Conservation (phyloP, 2,797 vertebrate genomes). For the Heliangelus exortis region DNA sequence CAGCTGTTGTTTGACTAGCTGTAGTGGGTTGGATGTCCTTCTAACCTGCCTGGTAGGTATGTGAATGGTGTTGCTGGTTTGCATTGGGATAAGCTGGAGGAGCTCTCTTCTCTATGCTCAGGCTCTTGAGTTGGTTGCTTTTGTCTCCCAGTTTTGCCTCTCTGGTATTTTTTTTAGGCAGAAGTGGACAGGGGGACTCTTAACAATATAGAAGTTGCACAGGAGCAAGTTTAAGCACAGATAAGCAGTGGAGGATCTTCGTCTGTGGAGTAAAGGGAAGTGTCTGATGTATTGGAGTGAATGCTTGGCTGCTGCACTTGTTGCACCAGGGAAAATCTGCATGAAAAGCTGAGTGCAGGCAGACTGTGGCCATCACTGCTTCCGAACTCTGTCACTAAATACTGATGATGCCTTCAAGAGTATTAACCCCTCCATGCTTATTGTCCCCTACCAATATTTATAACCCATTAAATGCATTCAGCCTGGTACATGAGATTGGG, state of each 20-base stretch:
- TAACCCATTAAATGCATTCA: background rate
- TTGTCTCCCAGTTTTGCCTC: background rate
- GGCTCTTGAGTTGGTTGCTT: background rate
- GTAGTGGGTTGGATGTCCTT: background rate
- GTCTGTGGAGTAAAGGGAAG: background rate
- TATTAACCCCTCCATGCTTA: background rate
- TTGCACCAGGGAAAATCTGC: background rate
- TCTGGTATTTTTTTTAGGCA: background rate
- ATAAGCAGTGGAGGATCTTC: background rate
- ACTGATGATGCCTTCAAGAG: background rate
- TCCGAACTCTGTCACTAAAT: background rate
- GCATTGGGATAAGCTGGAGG: background rate
- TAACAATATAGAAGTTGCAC: background rate
- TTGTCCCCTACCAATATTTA: no score
- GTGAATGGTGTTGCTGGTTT: background rate
- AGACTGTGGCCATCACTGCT: background rate
- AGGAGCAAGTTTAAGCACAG: background rate
- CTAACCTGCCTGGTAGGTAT: background rate
- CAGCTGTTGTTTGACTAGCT: background rate
- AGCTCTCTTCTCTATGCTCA: accelerated
- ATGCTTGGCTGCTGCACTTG: background rate
- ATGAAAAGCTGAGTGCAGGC: background rate
- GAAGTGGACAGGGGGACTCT: background rate
- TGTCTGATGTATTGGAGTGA: background rate
- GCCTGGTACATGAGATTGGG: background rate